A percentile compares a stretch with the other conserved stretches of the same genome.
Evolutionary conservation across 2,888 invertebrate genomes (phyloP).

Genomic region (Theodoxus fluviatilis): DNA sequence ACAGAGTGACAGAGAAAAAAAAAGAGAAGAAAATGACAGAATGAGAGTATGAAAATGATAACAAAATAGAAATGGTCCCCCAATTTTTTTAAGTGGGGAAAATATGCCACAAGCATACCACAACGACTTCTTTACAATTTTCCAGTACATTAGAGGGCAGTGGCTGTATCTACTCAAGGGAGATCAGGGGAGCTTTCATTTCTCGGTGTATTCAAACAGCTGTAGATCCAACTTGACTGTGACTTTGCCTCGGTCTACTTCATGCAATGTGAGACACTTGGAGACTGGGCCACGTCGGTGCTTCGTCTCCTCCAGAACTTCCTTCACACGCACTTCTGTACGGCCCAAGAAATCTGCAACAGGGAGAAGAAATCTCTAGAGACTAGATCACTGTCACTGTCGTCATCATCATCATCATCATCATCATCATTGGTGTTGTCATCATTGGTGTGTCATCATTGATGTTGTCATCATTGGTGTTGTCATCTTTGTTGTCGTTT

Average conservation of each 20-base stretch:
- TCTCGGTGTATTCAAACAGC: constrained; percentile 65
- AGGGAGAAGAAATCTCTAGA: constrained; percentile 20
- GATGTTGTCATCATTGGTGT: too few species aligned
- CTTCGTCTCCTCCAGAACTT: constrained; percentile 71
- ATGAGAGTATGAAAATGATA: background rate
- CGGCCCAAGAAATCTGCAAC: constrained; percentile 76
- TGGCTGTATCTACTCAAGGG: background rate
- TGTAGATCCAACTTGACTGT: constrained; percentile 76
- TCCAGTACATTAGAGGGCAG: background rate
- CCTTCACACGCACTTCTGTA: constrained; percentile 74
- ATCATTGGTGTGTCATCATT: too few species aligned
- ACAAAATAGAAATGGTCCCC: too few species aligned
- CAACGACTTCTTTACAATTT: too few species aligned
- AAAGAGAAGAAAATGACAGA: background rate
- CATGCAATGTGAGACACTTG: constrained; percentile 73
- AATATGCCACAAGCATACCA: too few species aligned
- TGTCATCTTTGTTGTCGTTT: too few species aligned
- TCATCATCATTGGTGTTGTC: too few species aligned
- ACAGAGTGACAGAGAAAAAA: background rate
- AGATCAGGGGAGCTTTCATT: background rate
- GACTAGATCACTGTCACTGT: too few species aligned
- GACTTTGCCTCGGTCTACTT: constrained; percentile 76
- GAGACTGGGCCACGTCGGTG: constrained; percentile 72
- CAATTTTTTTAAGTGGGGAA: too few species aligned
- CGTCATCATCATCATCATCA: too few species aligned